Evolutionary conservation across 2,888 invertebrate species (phyloP), one percentile per base, ranked within the genome.

Genomic region (Drosophila rubida): DNA sequence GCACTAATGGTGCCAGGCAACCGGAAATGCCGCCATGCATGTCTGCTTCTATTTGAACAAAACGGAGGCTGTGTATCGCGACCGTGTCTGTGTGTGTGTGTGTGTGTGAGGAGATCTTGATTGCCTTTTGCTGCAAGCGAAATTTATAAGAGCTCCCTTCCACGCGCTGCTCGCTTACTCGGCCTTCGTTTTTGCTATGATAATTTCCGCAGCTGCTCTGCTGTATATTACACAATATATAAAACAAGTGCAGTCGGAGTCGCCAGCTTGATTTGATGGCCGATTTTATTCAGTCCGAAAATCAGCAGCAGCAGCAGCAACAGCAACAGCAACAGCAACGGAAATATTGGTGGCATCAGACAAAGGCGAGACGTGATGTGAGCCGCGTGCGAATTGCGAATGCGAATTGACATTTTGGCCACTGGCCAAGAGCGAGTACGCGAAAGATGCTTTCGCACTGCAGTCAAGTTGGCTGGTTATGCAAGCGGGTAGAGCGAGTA

Each of bases 331-430:
- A 27, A 27, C 27, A 27, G 27, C 0, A 27, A 27, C 9, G 8
- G 27, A 25, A 25, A n/a, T 19, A 19, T 19, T 19, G 19, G 2
- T 19, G 3, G 3, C 1, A 19, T 19, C 48, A 49, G 13, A 54
- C 11, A 48, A 27, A 44, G 11, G 32, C 32, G 32, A 11, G n/a
- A 74, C 66, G 64, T 80, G 84, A 73, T 87, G 80, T 70, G 63
- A 63, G 79, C 54, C 69, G 69, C 57, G 66, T 68, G 70, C 59
- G 64, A 64, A 66, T 55, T 75, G 78, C 84, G 82, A 87, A 90
- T 88, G 86, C 87, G 75, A 87, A 89, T 89, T 90, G 90, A 88
- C 89, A 88, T 89, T 83, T 90, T 91, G 91, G 91, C 89, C 79
- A 78, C 62, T 78, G 80, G 90, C 91, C 91, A 91, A 87, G 35